Evolutionary conservation across 2,888 invertebrate genomes (phyloP), one percentile per base, ranked within the genome.

Genomic region (Nudaria mundana): DNA sequence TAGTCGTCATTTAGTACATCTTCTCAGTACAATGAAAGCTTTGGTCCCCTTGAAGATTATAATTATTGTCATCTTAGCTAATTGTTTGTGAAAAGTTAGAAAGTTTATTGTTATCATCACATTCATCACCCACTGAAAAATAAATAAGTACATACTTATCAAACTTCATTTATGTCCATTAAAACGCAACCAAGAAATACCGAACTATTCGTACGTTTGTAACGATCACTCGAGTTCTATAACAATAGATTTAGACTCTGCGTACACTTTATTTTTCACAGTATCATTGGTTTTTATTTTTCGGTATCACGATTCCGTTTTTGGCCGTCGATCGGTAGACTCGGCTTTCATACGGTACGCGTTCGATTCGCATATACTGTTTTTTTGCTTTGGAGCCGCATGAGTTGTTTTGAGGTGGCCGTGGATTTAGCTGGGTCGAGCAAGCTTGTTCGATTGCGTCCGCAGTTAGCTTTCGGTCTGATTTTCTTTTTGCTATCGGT

Each of bases 271-370:
- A 81, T 86, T 86, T 82, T 81, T 78, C 73, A 69, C 67, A 60
- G 83, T 72, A 84, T 84, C 83, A 81, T 71, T 56, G 75, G 69
- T 80, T 81, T 87, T 86, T 88, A 87, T 85, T 88, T 88, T 81
- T 88, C 76, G 88, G 88, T 88, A 87, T 87, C 85, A 83, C 86
- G 72, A 85, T 78, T 79, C 82, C 87, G 85, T 79, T 86, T 85
- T 85, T 85, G 85, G 87, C 77, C 79, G 73, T 66, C 83, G 75
- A 85, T 83, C 81, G 83, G 80, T 65, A 65, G 71, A 80, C 70
- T 82, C 71, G 77, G 81, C 81, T 84, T 88, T 85, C 81, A 81
- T 82, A 79, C 81, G 80, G 81, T 81, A 85, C 63, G 71, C 76
- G 80, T 76, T n/a, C 86, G 85, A 86, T 81, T 85, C 86, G 86